phyloP scores from a whole-genome alignment of 2,113 vertebrate species.

The Jacana jacana region DNA sequence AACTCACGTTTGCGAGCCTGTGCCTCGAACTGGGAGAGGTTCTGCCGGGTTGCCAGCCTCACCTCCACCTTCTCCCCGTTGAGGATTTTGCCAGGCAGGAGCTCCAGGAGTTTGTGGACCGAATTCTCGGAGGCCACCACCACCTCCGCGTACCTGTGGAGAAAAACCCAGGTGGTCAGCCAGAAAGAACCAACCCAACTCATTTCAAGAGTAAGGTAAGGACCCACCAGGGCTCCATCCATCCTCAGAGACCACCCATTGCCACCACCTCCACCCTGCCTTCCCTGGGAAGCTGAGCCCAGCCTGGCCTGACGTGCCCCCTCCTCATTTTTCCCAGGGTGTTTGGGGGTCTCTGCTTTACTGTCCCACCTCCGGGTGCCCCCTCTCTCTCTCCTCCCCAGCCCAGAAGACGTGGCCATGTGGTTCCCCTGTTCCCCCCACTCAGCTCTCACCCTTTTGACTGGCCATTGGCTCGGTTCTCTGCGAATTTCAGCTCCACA shows the following conservation, averaged over 20 bases:
- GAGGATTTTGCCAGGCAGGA: slow-evolving; percentile 84
- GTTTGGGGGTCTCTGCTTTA: background rate
- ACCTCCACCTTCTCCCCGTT: slow-evolving; percentile 89
- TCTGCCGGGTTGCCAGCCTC: slow-evolving; percentile 87
- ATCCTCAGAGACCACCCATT: background rate
- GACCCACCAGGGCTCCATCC: background rate
- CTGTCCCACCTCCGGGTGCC: background rate
- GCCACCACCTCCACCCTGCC: background rate
- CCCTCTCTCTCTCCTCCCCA: background rate
- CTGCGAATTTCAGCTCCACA: slow-evolving; percentile 90
- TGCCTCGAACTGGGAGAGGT: slow-evolving; percentile 87
- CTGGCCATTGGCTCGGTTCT: slow-evolving; percentile 92
- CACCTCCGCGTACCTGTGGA: slow-evolving; percentile 86
- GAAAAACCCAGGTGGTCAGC: background rate
- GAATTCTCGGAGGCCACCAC: slow-evolving; percentile 89
- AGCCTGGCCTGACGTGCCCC: rapidly evolving
- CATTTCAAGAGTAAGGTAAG: too few relatives aligned
- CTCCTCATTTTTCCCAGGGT: background rate
- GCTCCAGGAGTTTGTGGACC: slow-evolving; percentile 85
- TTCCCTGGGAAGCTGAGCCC: background rate
- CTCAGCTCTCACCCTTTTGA: slow-evolving; percentile 98
- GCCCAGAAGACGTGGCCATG: rapidly evolving
- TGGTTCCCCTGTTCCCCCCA: background rate
- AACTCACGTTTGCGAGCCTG: slow-evolving; percentile 92
- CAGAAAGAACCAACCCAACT: background rate